A percentile compares a stretch with the other conserved stretches of the same genome.
Conservation (phyloP, 2,113 vertebrate genomes). For the Suricata suricatta region DNA sequence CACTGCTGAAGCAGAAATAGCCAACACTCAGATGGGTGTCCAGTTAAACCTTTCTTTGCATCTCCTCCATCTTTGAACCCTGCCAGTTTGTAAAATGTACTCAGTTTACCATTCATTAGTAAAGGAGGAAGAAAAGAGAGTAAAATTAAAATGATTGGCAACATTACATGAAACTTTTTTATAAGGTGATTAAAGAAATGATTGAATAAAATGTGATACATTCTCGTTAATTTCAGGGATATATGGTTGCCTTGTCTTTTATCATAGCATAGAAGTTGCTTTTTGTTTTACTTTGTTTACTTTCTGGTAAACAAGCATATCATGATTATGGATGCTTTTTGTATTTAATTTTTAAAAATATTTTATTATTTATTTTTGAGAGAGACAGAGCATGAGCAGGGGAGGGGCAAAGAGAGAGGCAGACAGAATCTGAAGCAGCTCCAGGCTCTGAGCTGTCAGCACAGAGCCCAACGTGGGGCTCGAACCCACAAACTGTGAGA, state of each 20-base stretch:
- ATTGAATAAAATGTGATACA: not conserved
- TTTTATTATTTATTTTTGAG: too few species aligned
- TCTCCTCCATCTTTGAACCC: not conserved
- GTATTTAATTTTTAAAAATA: not conserved
- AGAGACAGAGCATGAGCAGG: too few species aligned
- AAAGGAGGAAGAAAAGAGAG: not conserved
- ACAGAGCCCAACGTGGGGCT: too few species aligned
- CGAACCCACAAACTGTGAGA: too few species aligned
- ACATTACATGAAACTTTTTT: not conserved
- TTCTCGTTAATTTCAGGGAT: not conserved
- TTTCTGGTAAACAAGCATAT: not conserved
- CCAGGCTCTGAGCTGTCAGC: too few species aligned
- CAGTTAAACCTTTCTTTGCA: not conserved
- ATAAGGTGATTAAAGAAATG: not conserved
- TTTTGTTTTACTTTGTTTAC: not conserved
- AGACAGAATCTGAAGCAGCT: too few species aligned
- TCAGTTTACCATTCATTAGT: not conserved
- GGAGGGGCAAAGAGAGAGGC: too few species aligned
- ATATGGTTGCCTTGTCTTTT: not conserved
- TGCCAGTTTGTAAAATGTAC: not conserved
- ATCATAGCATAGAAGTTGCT: not conserved
- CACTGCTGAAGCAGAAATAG: not conserved
- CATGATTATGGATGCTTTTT: not conserved
- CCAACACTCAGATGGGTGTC: not conserved
- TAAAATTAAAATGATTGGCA: not conserved